Conservation (phyloP, 2,113 vertebrate genomes). For the Prolemur simus region DNA sequence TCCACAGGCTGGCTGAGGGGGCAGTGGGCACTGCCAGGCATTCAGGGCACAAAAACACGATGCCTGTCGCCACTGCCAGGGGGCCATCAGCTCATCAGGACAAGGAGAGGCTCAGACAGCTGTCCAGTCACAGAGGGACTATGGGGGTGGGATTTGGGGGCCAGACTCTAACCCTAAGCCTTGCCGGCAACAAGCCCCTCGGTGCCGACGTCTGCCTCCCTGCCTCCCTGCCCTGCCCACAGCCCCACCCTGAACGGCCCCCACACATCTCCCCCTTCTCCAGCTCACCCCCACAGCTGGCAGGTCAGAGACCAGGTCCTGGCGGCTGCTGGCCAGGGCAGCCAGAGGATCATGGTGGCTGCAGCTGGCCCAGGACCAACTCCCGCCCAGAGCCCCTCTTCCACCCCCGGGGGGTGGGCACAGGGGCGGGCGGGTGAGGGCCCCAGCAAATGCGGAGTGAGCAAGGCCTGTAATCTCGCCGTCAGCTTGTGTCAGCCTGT, state of each 20-base stretch:
- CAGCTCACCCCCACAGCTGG: background rate
- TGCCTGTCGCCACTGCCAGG: background rate
- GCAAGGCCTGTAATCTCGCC: conserved; percentile 68
- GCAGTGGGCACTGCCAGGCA: accelerated
- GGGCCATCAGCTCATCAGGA: background rate
- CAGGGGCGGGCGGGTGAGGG: background rate
- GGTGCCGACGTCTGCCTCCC: background rate
- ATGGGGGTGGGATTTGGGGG: background rate
- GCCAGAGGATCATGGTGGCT: background rate
- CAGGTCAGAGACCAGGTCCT: background rate
- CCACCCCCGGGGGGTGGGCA: conserved; percentile 68
- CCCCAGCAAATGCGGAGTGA: background rate
- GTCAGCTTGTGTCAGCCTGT: conserved; percentile 69
- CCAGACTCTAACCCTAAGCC: background rate
- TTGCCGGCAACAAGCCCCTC: background rate
- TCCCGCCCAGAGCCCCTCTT: background rate
- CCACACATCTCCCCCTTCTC: too few relatives aligned
- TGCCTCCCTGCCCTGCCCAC: background rate
- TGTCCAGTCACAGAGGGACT: background rate
- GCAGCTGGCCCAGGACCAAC: background rate
- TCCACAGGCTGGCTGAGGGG: background rate
- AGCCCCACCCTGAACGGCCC: background rate
- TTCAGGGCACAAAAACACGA: background rate
- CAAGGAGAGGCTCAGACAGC: background rate
- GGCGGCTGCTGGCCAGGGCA: background rate